These are phyloP conservation scores for Agrochola litura DNA, from an alignment of 2,888 invertebrate species.

Conservation along the genomic window DNA sequence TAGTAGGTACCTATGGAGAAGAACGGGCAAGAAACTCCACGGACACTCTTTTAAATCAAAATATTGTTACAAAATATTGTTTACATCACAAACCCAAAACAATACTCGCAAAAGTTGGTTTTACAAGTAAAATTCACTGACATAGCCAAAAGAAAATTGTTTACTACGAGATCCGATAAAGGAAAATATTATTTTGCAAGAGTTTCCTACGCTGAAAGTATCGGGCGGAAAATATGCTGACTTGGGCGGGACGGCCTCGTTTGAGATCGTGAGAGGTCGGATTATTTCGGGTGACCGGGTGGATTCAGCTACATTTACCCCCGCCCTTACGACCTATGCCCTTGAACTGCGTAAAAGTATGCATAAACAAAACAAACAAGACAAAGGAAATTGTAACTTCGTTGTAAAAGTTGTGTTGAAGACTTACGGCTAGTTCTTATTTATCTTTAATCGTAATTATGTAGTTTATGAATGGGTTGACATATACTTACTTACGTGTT, in stretches of 20 bases:
- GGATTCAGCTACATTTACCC: slow-evolving; percentile 19
- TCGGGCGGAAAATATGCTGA: slow-evolving; percentile 48
- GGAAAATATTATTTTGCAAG: slow-evolving; percentile 32
- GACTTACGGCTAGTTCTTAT: neutral
- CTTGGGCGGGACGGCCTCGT: slow-evolving; percentile 39
- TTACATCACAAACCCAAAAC: neutral
- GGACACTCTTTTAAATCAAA: too few species aligned
- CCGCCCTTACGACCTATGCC: slow-evolving; percentile 27
- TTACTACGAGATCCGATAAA: slow-evolving; percentile 15
- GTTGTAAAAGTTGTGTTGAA: slow-evolving; percentile 10
- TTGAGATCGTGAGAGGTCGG: slow-evolving; percentile 37
- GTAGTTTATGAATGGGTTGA: slow-evolving; percentile 43
- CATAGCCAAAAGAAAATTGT: neutral
- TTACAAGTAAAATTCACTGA: slow-evolving; percentile 2
- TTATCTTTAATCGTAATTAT: slow-evolving; percentile 31
- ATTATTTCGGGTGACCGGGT: slow-evolving; percentile 36
- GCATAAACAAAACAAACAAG: slow-evolving; percentile 38
- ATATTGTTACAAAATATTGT: too few species aligned
- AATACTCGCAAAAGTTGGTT: neutral
- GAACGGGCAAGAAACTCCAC: too few species aligned
- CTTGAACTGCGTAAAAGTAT: slow-evolving; percentile 49
- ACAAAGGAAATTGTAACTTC: slow-evolving; percentile 31
- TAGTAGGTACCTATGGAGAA: too few species aligned
- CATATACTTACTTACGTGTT: slow-evolving; percentile 25
- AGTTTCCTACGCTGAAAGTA: slow-evolving; percentile 36